phyloP scores from a whole-genome alignment of 2,888 invertebrate genomes.

The Drosophila helvetica region DNA sequence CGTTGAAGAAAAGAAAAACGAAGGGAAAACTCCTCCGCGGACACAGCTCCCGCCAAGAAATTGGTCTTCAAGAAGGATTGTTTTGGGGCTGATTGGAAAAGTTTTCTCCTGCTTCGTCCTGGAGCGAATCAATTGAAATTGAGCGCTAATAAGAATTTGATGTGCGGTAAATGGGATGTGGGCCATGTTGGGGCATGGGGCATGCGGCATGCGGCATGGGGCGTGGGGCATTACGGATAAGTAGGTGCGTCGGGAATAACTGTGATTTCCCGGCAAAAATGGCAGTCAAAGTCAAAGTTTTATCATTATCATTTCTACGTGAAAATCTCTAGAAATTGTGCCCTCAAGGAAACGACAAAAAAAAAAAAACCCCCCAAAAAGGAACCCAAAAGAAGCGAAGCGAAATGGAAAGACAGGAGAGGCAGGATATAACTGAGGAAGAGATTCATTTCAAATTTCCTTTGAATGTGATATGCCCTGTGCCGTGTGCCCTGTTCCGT shows the following conservation, averaged over 20 bases:
- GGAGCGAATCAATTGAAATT: slow-evolving; percentile 69
- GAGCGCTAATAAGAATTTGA: slow-evolving; percentile 78
- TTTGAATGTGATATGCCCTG: slow-evolving; percentile 14
- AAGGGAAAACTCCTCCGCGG: slow-evolving; percentile 2
- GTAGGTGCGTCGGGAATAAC: slow-evolving; percentile 12
- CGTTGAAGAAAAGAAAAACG: slow-evolving; percentile 55
- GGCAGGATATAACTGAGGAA: not conserved
- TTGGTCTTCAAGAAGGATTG: slow-evolving; percentile 63
- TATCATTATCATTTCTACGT: slow-evolving; percentile 66
- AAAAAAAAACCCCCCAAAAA: slow-evolving; percentile 1
- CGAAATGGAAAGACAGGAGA: not conserved
- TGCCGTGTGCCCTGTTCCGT: not conserved
- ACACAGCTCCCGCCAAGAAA: slow-evolving; percentile 8
- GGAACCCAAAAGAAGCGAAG: not conserved
- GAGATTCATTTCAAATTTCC: slow-evolving; percentile 27
- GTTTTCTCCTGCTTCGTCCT: slow-evolving; percentile 41
- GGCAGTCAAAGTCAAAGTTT: slow-evolving; percentile 66
- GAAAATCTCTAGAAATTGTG: slow-evolving; percentile 48
- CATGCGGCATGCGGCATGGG: slow-evolving; percentile 47
- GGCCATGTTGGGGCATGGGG: slow-evolving; percentile 54
- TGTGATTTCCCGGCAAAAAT: slow-evolving; percentile 52
- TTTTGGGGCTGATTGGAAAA: slow-evolving; percentile 70
- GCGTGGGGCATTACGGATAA: slow-evolving; percentile 22
- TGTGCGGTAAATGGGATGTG: slow-evolving; percentile 70
- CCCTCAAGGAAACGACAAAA: not conserved